These are phyloP conservation scores for Saturnia japonica DNA, from an alignment of 2,888 invertebrate species.

Conservation along the genomic window DNA sequence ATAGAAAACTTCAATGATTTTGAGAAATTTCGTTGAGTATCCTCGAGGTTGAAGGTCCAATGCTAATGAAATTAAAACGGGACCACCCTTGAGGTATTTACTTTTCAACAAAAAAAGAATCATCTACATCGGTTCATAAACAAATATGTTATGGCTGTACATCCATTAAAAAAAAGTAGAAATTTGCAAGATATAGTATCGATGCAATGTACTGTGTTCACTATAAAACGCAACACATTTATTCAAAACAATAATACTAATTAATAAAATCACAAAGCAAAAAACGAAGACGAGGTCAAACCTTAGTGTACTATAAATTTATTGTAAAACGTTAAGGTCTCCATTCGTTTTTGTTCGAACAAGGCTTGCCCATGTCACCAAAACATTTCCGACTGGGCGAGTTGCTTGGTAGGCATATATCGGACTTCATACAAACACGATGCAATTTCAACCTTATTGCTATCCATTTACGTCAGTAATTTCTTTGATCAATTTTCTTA, in stretches of 20 bases:
- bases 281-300: neutral
- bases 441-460: conserved; percentile 34
- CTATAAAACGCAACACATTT: neutral
- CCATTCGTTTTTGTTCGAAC: conserved; percentile 46
- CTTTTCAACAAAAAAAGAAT: too few species aligned
- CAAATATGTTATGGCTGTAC: too few species aligned
- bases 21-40: too few species aligned
- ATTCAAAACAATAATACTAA: neutral
- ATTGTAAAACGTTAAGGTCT: conserved; percentile 33
- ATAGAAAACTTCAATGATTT: too few species aligned
- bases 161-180: too few species aligned
- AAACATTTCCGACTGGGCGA: conserved; percentile 74
- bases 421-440: conserved; percentile 29
- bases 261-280: neutral
- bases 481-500: neutral
- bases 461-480: conserved; percentile 26
- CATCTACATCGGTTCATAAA: too few species aligned
- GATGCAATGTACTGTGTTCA: neutral
- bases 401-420: conserved; percentile 52
- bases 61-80: too few species aligned
- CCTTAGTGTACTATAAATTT: neutral
- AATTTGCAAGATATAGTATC: too few species aligned
- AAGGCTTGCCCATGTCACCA: conserved; percentile 77
- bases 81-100: too few species aligned
- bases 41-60: too few species aligned